phyloP scores from a whole-genome alignment of 2,113 vertebrate genomes.

The Hyperopisus bebe region DNA sequence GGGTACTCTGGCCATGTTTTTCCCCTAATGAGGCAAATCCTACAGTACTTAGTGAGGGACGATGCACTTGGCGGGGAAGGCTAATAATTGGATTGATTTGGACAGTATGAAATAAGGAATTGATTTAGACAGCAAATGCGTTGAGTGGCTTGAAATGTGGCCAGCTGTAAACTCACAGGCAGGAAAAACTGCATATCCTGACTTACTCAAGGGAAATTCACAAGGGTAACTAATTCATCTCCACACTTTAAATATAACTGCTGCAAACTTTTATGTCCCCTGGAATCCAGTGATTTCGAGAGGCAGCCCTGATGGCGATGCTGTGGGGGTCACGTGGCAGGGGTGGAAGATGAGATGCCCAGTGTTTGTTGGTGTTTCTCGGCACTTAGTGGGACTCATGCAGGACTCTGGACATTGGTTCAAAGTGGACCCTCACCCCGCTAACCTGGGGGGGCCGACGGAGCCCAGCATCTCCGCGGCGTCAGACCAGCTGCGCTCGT shows the following conservation, averaged over 20 bases:
- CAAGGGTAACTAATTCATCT: background rate
- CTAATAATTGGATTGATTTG: background rate
- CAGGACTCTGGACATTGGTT: constrained; percentile 3
- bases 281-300: background rate
- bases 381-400: background rate
- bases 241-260: background rate
- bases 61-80: background rate
- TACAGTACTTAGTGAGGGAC: background rate
- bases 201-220: background rate
- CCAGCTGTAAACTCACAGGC: background rate
- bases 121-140: background rate
- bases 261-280: background rate
- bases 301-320: background rate
- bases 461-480: background rate
- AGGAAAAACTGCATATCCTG: background rate
- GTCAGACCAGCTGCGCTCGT: constrained; percentile 1
- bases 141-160: background rate
- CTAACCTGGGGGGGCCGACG: background rate
- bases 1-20: background rate
- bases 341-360: background rate
- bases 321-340: background rate
- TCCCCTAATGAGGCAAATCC: background rate
- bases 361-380: constrained; percentile 16
- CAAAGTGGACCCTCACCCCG: background rate
- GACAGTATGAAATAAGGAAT: background rate